Evolutionary conservation across 2,797 vertebrate genomes (phyloP).

Genomic region (Sardinella longiceps): DNA sequence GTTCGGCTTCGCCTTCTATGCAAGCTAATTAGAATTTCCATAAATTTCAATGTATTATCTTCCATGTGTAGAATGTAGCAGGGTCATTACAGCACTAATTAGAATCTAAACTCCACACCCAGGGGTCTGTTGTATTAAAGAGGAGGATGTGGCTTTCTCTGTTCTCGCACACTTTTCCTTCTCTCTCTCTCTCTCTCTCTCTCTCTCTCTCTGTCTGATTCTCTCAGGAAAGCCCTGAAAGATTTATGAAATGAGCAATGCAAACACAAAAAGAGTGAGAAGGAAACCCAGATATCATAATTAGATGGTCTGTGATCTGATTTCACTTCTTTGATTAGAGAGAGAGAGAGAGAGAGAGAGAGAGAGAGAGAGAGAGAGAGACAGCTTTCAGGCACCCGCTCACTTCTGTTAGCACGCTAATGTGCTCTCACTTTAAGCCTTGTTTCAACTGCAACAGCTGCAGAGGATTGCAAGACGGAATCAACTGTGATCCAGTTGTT

Average conservation of each 20-base stretch:
- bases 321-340: slow-evolving; percentile 45
- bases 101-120: slow-evolving; percentile 64
- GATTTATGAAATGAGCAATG: slow-evolving; percentile 50
- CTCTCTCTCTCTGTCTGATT: not conserved
- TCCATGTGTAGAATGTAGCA: slow-evolving; percentile 72
- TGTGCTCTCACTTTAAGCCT: not conserved
- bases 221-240: slow-evolving; percentile 53
- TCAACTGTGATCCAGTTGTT: not conserved
- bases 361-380: slow-evolving; percentile 24
- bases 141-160: slow-evolving; percentile 40
- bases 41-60: slow-evolving; percentile 76
- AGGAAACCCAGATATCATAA: slow-evolving; percentile 44
- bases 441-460: not conserved
- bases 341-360: slow-evolving; percentile 25
- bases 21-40: slow-evolving; percentile 76
- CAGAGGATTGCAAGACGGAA: not conserved
- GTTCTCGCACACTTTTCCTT: too few species aligned
- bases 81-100: slow-evolving; percentile 75
- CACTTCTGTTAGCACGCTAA: not conserved
- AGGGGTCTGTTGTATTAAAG: slow-evolving; percentile 60
- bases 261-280: not conserved
- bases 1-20: slow-evolving; percentile 65
- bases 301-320: slow-evolving; percentile 52
- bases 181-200: not conserved
- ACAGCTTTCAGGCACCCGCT: slow-evolving; percentile 4